Conservation (phyloP, 2,797 vertebrate species). For the Clarias fuscus region DNA sequence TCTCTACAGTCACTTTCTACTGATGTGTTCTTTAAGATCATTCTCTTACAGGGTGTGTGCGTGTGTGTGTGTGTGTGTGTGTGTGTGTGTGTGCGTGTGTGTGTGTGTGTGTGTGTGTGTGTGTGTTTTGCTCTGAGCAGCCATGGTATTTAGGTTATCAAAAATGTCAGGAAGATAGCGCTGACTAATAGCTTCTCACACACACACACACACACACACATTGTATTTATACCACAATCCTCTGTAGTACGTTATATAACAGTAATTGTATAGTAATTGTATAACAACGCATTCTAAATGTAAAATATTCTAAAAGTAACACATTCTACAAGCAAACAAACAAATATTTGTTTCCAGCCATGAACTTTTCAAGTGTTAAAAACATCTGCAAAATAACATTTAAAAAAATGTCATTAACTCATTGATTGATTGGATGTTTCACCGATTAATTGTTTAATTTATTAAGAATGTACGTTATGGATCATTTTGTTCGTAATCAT, state of each 20-base stretch:
- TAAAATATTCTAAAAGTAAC: background rate
- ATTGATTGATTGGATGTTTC: no score
- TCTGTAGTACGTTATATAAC: background rate
- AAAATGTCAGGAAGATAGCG: background rate
- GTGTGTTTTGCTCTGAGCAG: background rate
- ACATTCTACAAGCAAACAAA: background rate
- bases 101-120: conserved; percentile 11
- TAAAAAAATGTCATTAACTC: no score
- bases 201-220: background rate
- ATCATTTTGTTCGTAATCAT: no score
- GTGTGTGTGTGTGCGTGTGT: background rate
- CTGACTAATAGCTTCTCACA: background rate
- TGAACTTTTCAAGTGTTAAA: background rate
- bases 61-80: background rate
- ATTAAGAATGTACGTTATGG: no score
- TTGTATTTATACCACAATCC: background rate
- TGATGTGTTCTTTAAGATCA: background rate
- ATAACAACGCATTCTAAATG: background rate
- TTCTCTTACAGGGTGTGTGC: no score
- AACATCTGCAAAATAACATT: no score
- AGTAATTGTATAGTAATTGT: background rate
- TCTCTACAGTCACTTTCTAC: background rate
- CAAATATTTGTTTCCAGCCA: background rate
- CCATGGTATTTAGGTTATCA: conserved; percentile 2
- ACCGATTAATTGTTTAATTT: no score